Evolutionary conservation across 2,113 vertebrate species (phyloP), one percentile per base, ranked within the genome.

Genomic region (Tachysurus fulvidraco): DNA sequence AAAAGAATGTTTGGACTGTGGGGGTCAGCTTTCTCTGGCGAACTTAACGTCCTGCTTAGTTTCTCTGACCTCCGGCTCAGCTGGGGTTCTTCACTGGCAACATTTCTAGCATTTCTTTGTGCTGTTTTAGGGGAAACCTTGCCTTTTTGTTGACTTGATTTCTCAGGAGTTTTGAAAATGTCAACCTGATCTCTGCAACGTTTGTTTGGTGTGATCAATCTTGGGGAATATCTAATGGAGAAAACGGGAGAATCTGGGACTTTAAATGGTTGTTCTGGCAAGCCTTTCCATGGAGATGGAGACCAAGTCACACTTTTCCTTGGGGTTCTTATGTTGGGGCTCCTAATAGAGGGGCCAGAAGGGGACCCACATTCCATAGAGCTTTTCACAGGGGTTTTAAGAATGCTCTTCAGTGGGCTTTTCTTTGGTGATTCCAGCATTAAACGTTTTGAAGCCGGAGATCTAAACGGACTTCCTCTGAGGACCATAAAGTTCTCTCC

Each of bases 251-350:
- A 95, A 76, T 92, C 92, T 0, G 92, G 92, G 28, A 94, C 90
- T 87, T 94, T 94, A 69, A 93, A 92, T 16, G 90, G 16, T n/a
- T 91, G 90, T 16, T 86, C 17, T 19, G 55, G 5, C 21, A 81
- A 60, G 5, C 11, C 78, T 83, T 90, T 93, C 5, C 10, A 88
- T 30, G 94, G 94, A 23, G 94, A 94, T 0, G 95, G 94, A 83
- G 95, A 95, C 94, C 94, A 95, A 0, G 92, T 93, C 36, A 95
- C 95, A 30, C 83, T 91, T 83, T 94, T 89, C 57, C 87, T 92
- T 69, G 93, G 92, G 5, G 94, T 95, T 74, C 69, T 89, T 0
- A 91, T 83, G 19, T 78, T 1, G 80, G 90, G 85, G 23, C 84
- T 86, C 19, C 3, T 17, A 28, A 88, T 17, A 81, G 64, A 52